These are phyloP conservation scores for Caenorhabditis sp. DNA, from an alignment of 2,888 invertebrate species.

Conservation along the genomic window DNA sequence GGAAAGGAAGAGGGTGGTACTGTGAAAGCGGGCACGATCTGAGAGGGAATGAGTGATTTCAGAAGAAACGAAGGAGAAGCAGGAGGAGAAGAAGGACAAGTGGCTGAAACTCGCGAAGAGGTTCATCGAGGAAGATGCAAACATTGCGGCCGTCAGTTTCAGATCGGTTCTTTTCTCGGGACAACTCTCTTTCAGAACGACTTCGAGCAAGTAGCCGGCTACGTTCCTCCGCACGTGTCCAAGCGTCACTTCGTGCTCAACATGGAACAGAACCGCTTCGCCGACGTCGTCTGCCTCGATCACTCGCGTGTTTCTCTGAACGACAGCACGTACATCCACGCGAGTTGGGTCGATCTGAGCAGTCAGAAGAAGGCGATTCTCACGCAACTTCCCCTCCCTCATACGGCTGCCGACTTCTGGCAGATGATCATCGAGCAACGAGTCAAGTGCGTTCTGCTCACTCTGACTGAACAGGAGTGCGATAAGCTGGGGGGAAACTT, in stretches of 20 bases:
- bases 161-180: background rate
- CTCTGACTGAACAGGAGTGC: slow-evolving; percentile 59
- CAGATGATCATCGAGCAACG: slow-evolving; percentile 62
- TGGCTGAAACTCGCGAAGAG: background rate
- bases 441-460: slow-evolving; percentile 59
- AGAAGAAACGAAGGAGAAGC: background rate
- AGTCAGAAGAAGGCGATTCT: slow-evolving; percentile 52
- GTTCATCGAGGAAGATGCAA: slow-evolving; percentile 7
- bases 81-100: slow-evolving; percentile 1
- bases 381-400: slow-evolving; percentile 63
- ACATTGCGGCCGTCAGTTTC: background rate
- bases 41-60: no score
- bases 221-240: slow-evolving; percentile 37
- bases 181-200: slow-evolving; percentile 21
- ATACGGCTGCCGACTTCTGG: slow-evolving; percentile 64
- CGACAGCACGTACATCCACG: slow-evolving; percentile 58
- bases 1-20: background rate
- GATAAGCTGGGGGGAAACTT: slow-evolving; percentile 41
- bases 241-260: slow-evolving; percentile 32
- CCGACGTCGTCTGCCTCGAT: slow-evolving; percentile 66
- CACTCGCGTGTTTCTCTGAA: slow-evolving; percentile 61
- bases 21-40: no score
- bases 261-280: slow-evolving; percentile 42
- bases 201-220: slow-evolving; percentile 21
- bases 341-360: slow-evolving; percentile 59